phyloP scores from a whole-genome alignment of 64 coral and sea anemone species.

The Stichodactyla mertensii region DNA sequence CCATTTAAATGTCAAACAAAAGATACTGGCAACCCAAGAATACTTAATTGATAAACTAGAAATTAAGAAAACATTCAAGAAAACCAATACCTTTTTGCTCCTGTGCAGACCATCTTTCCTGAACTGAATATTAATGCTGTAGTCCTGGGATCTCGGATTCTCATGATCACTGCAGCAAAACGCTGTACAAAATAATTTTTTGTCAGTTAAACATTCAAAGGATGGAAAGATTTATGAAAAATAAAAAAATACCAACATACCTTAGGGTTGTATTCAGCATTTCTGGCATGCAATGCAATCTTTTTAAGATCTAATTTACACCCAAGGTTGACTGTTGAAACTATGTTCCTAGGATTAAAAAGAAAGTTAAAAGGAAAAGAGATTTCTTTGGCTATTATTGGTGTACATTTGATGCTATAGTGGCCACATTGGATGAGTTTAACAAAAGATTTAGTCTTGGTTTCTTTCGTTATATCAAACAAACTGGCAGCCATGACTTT shows the following conservation, averaged over 20 bases:
- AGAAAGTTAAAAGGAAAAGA: not conserved
- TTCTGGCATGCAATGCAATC: slow-evolving; percentile 97
- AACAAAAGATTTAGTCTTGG: not conserved
- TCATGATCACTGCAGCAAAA: slow-evolving; percentile 99
- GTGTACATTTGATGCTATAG: too few species aligned
- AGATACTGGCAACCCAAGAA: too few species aligned
- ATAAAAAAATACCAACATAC: slow-evolving; percentile 6
- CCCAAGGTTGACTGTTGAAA: slow-evolving; percentile 97
- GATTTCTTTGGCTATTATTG: too few species aligned
- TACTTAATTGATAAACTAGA: too few species aligned
- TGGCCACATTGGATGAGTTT: too few species aligned
- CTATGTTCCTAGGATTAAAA: slow-evolving; percentile 75
- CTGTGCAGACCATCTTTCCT: slow-evolving; percentile 99
- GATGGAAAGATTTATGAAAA: not conserved
- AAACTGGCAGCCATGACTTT: too few species aligned
- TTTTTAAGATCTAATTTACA: slow-evolving; percentile 97
- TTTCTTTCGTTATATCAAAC: not conserved
- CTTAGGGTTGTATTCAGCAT: slow-evolving; percentile 99
- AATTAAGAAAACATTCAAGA: not conserved
- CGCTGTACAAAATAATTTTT: slow-evolving; percentile 30
- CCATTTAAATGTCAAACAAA: too few species aligned
- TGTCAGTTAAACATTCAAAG: too few species aligned
- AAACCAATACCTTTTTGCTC: slow-evolving; percentile 76
- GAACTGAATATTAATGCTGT: slow-evolving; percentile 99
- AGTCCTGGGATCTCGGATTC: slow-evolving; percentile 92